These are phyloP conservation scores for Atta colombica DNA, from an alignment of 1,140 invertebrate species.

Conservation along the genomic window DNA sequence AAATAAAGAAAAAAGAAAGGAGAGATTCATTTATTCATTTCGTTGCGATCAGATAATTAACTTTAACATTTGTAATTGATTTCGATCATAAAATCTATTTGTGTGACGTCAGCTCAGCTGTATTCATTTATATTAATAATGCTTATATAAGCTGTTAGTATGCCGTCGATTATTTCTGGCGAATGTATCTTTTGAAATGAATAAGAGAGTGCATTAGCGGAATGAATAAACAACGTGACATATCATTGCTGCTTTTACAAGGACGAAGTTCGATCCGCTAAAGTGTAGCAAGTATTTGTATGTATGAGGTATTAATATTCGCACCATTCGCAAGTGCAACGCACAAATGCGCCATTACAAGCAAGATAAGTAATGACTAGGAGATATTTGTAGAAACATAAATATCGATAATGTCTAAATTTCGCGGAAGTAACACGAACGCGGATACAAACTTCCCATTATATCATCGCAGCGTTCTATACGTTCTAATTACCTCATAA, in stretches of 20 bases:
- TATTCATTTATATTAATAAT: constrained; percentile 16
- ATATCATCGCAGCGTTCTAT: not conserved
- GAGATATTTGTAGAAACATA: not conserved
- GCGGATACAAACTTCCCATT: not conserved
- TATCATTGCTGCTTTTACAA: not conserved
- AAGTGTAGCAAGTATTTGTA: not conserved
- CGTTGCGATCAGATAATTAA: not conserved
- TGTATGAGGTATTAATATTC: constrained; percentile 20
- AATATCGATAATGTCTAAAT: constrained; percentile 27
- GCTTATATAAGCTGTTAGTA: not conserved
- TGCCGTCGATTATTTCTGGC: not conserved
- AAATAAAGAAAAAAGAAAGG: not conserved
- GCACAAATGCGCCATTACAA: not conserved
- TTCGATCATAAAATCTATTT: not conserved
- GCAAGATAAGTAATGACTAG: not conserved
- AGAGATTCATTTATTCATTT: not conserved
- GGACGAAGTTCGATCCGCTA: not conserved
- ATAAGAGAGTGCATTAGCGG: not conserved
- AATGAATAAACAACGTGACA: constrained; percentile 33
- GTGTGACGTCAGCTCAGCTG: not conserved
- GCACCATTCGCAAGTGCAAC: not conserved
- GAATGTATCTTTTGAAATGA: not conserved
- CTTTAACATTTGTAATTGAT: not conserved
- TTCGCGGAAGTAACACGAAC: not conserved
- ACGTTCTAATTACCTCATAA: constrained; percentile 88